phyloP scores from a whole-genome alignment of 2,797 vertebrate species.

The Ammospiza maritima region DNA sequence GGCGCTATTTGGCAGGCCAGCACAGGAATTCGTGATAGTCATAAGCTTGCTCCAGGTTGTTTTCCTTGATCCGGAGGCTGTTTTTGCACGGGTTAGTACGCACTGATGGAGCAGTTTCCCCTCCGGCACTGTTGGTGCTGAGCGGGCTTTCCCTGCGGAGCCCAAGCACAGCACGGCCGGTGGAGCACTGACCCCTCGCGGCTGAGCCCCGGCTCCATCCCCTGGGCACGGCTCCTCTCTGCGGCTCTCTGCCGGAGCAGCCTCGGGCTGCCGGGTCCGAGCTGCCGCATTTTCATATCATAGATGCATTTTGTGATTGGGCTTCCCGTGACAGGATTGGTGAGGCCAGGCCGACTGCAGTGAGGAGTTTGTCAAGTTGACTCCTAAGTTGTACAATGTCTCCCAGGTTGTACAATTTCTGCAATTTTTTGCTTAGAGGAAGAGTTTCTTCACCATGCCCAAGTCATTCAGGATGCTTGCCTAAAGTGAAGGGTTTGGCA shows the following conservation, averaged over 20 bases:
- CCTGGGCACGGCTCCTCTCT: accelerated
- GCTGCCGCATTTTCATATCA: neutral
- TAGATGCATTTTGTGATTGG: neutral
- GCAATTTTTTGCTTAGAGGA: neutral
- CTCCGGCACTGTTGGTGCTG: accelerated
- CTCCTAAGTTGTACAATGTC: accelerated
- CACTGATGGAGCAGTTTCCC: accelerated
- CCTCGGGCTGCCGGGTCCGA: neutral
- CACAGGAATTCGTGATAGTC: neutral
- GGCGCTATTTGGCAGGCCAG: neutral
- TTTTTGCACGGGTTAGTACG: neutral
- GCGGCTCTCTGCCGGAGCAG: neutral
- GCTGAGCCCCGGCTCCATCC: neutral
- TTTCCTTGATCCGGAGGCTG: neutral
- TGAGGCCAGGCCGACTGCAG: neutral
- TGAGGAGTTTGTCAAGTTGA: neutral
- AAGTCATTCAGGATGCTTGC: neutral
- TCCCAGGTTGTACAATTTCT: neutral
- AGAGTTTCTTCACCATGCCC: neutral
- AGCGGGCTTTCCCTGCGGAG: accelerated
- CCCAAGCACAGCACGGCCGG: neutral
- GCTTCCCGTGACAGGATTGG: neutral
- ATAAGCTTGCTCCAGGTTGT: neutral
- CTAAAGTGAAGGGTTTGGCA: neutral
- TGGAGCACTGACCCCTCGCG: slow-evolving; percentile 23